These are phyloP conservation scores for Synanceia verrucosa DNA, from an alignment of 2,797 vertebrate species.

Conservation along the genomic window DNA sequence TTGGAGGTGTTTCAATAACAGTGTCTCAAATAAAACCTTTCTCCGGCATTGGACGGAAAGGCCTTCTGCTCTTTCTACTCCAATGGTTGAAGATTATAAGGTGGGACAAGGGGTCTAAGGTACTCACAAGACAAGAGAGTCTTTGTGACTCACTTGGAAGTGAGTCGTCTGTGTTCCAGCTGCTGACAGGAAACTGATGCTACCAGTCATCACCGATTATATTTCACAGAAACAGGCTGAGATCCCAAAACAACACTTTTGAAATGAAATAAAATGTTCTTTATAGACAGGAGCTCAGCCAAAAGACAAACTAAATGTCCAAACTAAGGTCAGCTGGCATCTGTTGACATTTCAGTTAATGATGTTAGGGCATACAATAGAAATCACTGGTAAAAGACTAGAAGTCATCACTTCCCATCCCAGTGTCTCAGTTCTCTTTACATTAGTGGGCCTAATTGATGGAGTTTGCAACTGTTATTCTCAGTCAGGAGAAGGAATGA, in stretches of 20 bases:
- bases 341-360: constrained; percentile 26
- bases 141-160: constrained; percentile 31
- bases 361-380: constrained; percentile 18
- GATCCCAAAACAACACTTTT: constrained; percentile 8
- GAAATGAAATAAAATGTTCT: constrained; percentile 6
- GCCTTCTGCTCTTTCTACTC: constrained; percentile 30
- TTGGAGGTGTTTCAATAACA: constrained; percentile 49
- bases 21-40: constrained; percentile 34
- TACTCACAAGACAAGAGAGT: neutral
- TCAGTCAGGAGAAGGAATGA: neutral
- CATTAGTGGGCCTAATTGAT: neutral
- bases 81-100: constrained; percentile 38
- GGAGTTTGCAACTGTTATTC: neutral
- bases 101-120: neutral
- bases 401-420: constrained; percentile 45
- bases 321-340: constrained; percentile 4
- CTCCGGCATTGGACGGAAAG: neutral
- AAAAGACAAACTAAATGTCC: constrained; percentile 20
- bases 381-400: constrained; percentile 41
- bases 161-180: constrained; percentile 29
- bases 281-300: neutral
- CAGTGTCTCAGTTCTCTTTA: constrained; percentile 7
- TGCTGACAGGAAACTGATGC: constrained; percentile 22
- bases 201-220: constrained; percentile 25
- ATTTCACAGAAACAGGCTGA: constrained; percentile 1